Percentiles rank a stretch among this genome's conserved stretches.
Evolutionary conservation across 2,113 vertebrate species (phyloP).

Genomic region (Nyctibius bracteatus): DNA sequence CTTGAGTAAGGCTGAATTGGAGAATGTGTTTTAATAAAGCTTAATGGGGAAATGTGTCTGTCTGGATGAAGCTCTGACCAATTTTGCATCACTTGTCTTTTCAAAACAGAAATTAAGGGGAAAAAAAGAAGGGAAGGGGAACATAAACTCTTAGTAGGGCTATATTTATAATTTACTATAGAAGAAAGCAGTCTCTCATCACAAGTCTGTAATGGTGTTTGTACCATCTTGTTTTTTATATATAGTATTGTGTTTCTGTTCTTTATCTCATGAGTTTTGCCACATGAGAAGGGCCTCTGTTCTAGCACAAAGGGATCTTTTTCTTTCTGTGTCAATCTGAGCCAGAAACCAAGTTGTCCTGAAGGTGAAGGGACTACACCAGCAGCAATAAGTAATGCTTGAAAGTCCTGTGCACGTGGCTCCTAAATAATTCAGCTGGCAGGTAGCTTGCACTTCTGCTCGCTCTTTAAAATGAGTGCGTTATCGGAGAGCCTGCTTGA

Average conservation of each 20-base stretch:
- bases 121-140: fast-evolving
- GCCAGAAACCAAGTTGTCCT: background rate
- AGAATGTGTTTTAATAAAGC: background rate
- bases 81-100: background rate
- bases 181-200: background rate
- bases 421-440: background rate
- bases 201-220: background rate
- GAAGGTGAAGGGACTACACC: background rate
- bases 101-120: background rate
- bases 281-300: background rate
- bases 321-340: background rate
- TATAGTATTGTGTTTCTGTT: background rate
- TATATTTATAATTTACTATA: background rate
- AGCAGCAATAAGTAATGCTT: background rate
- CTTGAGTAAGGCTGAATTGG: background rate
- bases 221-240: background rate
- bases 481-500: background rate
- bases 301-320: background rate
- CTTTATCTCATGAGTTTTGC: background rate
- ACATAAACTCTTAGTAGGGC: background rate
- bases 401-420: fast-evolving
- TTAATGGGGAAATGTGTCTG: background rate
- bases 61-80: background rate
- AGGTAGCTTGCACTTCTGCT: background rate
- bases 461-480: background rate